Evolutionary conservation across 2,888 invertebrate species (phyloP), one percentile per base, ranked within the genome.

Genomic region (Platerodrilus igneus): DNA sequence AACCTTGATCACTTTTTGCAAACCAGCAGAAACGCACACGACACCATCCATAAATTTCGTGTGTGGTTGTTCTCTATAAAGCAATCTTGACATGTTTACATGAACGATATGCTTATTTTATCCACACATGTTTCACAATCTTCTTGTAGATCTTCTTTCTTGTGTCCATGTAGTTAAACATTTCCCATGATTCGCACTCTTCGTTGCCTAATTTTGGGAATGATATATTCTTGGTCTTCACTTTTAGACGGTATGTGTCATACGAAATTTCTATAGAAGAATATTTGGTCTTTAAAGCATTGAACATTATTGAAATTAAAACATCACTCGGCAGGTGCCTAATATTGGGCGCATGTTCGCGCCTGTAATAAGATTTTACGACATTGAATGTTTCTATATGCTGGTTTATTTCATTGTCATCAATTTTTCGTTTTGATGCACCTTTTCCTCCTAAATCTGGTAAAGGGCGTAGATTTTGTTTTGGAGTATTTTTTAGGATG

Each of bases 151-250:
- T 45, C 25, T 15, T 48, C 33, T 37, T 33, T 26, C 16, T 36
- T 41, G 29, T 41, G 46, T 13, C 23, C 37, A 41, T 49, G 39
- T 19, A 39, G 22, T 13, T 23, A 33, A 43, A 44, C 11, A 39
- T 30, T 40, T 50, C 48, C 35, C 47, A 52, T 17, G 20, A 18
- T 17, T 52, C 45, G 32, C 49, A 53, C 26, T 53, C 53, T 36
- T 52, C 48, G 23, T 48, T 41, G 4, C 50, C 50, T 13, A 52
- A 31, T 22, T 37, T 35, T 10, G 51, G 41, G 27, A 50, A 53
- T 25, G 44, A 50, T 25, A 49, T 49, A 35, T 42, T 44, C 36
- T 44, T 29, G 34, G 32, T 28, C 21, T 36, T 46, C 6, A 42
- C 37, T 25, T 29, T 18, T 18, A 30, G 15, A 14, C 46, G 32